Conservation (phyloP, 2,113 vertebrate genomes). For the Anguilla japonica region DNA sequence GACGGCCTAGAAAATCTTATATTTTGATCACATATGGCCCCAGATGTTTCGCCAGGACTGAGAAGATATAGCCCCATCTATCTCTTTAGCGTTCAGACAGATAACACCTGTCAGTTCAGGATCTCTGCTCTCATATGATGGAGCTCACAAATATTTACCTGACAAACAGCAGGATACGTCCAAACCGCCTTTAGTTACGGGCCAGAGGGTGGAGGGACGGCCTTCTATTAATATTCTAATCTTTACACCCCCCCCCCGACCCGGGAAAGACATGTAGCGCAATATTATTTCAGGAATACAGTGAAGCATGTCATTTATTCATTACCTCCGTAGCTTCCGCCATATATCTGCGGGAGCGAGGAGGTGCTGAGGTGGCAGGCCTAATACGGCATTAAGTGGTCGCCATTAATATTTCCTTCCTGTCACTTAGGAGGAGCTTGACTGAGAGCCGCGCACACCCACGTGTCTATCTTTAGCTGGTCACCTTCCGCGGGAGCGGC, state of each 20-base stretch:
- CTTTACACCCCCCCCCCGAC: constrained; percentile 19
- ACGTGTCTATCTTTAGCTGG: constrained; percentile 40
- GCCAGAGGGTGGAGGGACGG: not conserved
- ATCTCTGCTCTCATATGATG: not conserved
- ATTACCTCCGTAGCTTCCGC: constrained; percentile 48
- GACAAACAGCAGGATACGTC: not conserved
- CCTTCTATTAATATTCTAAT: constrained; percentile 8
- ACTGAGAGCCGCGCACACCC: constrained; percentile 8
- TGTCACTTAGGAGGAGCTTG: constrained; percentile 36
- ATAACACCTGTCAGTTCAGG: not conserved
- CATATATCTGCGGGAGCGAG: constrained; percentile 36
- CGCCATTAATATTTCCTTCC: constrained; percentile 55
- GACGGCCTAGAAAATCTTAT: too few relatives aligned
- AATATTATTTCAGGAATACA: constrained; percentile 48
- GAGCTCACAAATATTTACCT: not conserved
- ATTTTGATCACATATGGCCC: not conserved
- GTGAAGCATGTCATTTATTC: constrained; percentile 58
- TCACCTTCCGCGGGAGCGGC: constrained; percentile 31
- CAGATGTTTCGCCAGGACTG: not conserved
- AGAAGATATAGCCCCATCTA: not conserved
- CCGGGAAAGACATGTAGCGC: constrained; percentile 40
- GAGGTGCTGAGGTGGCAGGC: constrained; percentile 34
- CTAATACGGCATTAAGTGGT: constrained; percentile 60
- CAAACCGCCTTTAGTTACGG: not conserved
- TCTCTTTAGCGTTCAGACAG: not conserved